phyloP scores from a whole-genome alignment of 2,797 vertebrate species.

The Thamnophis elegans region DNA sequence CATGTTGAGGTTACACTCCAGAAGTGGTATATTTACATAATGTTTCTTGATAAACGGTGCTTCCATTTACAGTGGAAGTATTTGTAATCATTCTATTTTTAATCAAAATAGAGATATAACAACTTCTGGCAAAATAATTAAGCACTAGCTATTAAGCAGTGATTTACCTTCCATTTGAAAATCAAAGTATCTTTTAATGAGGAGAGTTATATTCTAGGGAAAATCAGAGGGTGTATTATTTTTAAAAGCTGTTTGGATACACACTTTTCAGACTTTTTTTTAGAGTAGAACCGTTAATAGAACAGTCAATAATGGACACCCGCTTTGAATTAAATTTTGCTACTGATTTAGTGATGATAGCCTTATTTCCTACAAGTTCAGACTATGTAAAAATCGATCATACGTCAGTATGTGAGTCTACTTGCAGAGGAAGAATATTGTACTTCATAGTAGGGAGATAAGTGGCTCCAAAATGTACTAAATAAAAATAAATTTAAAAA shows the following conservation, averaged over 20 bases:
- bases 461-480: neutral
- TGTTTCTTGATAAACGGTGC: neutral
- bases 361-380: neutral
- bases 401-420: neutral
- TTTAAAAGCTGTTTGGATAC: neutral
- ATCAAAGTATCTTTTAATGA: neutral
- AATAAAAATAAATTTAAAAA: neutral
- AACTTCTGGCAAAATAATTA: neutral
- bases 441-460: neutral
- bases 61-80: neutral
- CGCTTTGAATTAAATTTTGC: neutral
- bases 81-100: slow-evolving; percentile 8
- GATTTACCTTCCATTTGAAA: neutral
- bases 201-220: neutral
- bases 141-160: neutral
- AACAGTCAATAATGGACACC: neutral
- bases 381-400: neutral
- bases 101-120: neutral
- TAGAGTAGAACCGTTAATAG: neutral
- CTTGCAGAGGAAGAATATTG: neutral
- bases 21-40: neutral
- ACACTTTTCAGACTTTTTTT: neutral
- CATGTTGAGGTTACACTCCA: neutral
- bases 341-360: neutral
- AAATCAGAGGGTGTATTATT: neutral